Conservation (phyloP, 2,888 invertebrate genomes). For the Dorcus hopei region DNA sequence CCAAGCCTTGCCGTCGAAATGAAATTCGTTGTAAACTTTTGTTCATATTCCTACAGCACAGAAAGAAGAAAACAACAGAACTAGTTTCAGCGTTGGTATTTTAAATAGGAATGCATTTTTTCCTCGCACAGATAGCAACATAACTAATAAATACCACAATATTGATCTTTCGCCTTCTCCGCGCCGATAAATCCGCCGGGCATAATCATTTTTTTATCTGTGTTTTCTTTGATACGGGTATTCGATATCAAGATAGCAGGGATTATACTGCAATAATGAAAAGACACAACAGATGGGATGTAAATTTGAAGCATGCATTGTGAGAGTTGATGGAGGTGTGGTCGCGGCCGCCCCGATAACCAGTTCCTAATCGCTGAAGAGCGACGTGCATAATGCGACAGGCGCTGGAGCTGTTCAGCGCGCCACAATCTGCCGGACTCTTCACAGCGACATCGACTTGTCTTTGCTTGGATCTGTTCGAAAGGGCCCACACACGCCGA, state of each 20-base stretch:
- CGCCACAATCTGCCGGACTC: constrained; percentile 33
- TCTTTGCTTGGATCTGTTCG: constrained; percentile 26
- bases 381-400: constrained; percentile 44
- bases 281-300: constrained; percentile 22
- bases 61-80: too few species aligned
- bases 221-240: constrained; percentile 8
- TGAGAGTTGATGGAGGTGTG: constrained; percentile 36
- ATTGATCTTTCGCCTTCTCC: too few species aligned
- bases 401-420: constrained; percentile 39
- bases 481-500: constrained; percentile 22
- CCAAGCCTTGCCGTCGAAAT: too few species aligned
- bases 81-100: too few species aligned
- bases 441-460: constrained; percentile 35
- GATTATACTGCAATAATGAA: constrained; percentile 13
- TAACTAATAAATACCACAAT: too few species aligned
- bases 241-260: constrained; percentile 1
- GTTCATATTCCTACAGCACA: too few species aligned
- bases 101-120: too few species aligned
- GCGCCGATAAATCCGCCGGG: too few species aligned
- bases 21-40: too few species aligned
- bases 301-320: constrained; percentile 27
- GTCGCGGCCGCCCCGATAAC: constrained; percentile 40
- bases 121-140: too few species aligned
- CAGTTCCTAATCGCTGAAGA: constrained; percentile 46
- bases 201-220: not conserved